phyloP scores from a whole-genome alignment of 2,113 vertebrate genomes.

The Lepisosteus oculatus region DNA sequence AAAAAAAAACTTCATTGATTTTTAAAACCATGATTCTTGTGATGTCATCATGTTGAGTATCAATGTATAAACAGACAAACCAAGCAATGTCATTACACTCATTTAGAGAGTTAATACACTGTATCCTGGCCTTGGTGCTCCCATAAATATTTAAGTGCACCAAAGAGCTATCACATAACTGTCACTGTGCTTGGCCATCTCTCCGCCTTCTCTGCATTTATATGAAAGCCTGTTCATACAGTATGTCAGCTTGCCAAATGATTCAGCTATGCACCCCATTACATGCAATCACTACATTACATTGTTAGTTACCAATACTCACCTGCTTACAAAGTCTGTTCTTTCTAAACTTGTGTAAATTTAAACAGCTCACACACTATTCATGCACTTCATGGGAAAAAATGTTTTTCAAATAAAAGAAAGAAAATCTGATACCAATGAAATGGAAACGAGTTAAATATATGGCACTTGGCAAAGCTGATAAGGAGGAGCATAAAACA shows the following conservation, averaged over 20 bases:
- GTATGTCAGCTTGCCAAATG: no score
- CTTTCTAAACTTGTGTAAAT: neutral
- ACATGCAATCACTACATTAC: no score
- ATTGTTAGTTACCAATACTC: neutral
- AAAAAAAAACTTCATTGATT: no score
- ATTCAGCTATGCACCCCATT: no score
- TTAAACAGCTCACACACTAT: neutral
- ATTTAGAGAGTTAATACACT: conserved; percentile 46
- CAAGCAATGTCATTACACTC: conserved; percentile 30
- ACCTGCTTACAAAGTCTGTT: neutral
- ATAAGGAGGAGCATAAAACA: conserved; percentile 4
- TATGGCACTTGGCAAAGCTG: neutral
- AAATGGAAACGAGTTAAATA: neutral
- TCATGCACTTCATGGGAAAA: neutral
- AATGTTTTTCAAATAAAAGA: neutral
- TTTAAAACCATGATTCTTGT: neutral
- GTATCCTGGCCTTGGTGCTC: conserved; percentile 44
- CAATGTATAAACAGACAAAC: conserved; percentile 21
- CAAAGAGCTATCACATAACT: conserved; percentile 54
- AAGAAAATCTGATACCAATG: neutral
- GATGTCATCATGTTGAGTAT: neutral
- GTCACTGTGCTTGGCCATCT: conserved; percentile 37
- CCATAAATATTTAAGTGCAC: conserved; percentile 65
- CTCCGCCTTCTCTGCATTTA: neutral
- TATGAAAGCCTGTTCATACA: neutral